Evolutionary conservation across 1,140 invertebrate species (phyloP).

Genomic region (Parasteatoda tepidariorum): DNA sequence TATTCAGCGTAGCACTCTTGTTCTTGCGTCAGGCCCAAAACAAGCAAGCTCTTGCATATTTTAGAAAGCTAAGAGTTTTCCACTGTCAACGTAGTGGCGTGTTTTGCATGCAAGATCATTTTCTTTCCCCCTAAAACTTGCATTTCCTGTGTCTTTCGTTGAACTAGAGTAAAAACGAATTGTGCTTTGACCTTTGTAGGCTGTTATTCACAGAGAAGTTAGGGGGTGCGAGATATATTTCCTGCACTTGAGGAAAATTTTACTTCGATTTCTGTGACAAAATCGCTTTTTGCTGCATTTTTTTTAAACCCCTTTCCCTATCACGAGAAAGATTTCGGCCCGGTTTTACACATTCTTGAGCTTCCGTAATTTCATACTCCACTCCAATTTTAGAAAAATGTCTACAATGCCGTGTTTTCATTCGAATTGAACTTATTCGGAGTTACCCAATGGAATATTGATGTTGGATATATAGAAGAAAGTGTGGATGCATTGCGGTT

Average conservation of each 20-base stretch:
- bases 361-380: not conserved
- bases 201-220: not conserved
- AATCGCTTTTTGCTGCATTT: not conserved
- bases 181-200: conserved; percentile 50
- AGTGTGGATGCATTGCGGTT: too few relatives aligned
- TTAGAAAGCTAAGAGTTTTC: conserved; percentile 59
- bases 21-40: not conserved
- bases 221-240: not conserved
- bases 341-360: not conserved
- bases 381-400: not conserved
- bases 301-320: not conserved
- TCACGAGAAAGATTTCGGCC: not conserved
- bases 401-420: too few relatives aligned
- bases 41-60: conserved; percentile 48
- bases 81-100: conserved; percentile 50
- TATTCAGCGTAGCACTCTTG: conserved; percentile 43
- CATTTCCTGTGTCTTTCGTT: conserved; percentile 42
- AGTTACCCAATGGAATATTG: too few relatives aligned
- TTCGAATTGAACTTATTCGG: too few relatives aligned
- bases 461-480: too few relatives aligned
- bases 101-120: conserved; percentile 56
- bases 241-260: conserved; percentile 6
- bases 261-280: not conserved
- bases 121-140: conserved; percentile 5
- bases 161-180: conserved; percentile 52